These are phyloP conservation scores for Ostrea denselamellosa DNA, from an alignment of 1,140 invertebrate species.

Conservation along the genomic window DNA sequence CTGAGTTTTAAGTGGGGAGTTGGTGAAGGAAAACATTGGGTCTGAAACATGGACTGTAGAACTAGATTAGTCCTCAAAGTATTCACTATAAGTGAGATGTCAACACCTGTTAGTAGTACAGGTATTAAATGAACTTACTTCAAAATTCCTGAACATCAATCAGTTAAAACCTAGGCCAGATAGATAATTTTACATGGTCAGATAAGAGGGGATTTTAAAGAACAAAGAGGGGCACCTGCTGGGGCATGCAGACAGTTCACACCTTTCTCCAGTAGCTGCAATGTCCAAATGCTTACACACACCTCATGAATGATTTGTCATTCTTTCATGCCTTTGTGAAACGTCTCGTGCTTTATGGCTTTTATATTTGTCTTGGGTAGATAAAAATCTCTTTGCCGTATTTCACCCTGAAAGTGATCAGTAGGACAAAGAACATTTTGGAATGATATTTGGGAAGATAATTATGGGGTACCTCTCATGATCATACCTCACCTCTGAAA, in stretches of 20 bases:
- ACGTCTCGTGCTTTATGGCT: not conserved
- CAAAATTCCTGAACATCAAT: not conserved
- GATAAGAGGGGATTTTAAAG: not conserved
- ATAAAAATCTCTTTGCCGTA: slow-evolving; percentile 31
- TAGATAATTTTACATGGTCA: not conserved
- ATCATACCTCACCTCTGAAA: not conserved
- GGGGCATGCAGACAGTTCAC: not conserved
- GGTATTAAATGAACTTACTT: not conserved
- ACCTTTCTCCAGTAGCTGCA: not conserved
- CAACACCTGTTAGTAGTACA: slow-evolving; percentile 26
- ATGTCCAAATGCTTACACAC: slow-evolving; percentile 8
- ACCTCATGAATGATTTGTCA: not conserved
- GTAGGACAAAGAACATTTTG: slow-evolving; percentile 9
- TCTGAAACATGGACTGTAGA: not conserved
- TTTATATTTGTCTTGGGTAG: slow-evolving; percentile 37
- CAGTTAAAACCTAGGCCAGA: slow-evolving; percentile 19
- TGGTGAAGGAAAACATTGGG: not conserved
- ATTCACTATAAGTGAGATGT: not conserved
- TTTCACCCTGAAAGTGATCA: slow-evolving; percentile 14
- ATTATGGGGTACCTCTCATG: not conserved
- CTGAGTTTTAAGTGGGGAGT: not conserved
- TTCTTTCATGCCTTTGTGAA: slow-evolving; percentile 21
- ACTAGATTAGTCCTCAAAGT: slow-evolving; percentile 9
- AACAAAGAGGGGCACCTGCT: not conserved
- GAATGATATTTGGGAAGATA: slow-evolving; percentile 32